phyloP scores from a whole-genome alignment of 2,113 vertebrate species.

The Austrofundulus limnaeus region DNA sequence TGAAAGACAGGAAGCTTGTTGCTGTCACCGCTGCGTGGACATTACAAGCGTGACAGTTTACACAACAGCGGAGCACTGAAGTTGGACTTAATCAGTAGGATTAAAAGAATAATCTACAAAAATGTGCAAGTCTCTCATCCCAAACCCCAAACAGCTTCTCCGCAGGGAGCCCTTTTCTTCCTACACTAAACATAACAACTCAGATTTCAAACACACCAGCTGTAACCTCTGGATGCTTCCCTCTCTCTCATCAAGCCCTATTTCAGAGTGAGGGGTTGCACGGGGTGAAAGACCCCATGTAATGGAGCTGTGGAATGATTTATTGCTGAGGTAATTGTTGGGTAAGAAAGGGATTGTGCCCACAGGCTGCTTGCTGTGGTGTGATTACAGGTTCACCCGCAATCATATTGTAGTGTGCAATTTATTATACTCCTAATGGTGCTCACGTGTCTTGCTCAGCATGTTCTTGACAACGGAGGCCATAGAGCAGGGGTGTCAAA shows the following conservation, averaged over 20 bases:
- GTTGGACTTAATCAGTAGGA: constrained; percentile 70
- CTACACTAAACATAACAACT: constrained; percentile 61
- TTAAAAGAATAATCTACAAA: constrained; percentile 71
- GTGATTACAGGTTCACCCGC: constrained; percentile 64
- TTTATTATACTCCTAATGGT: constrained; percentile 64
- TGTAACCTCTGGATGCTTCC: constrained; percentile 61
- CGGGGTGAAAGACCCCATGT: constrained; percentile 57
- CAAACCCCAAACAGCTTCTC: constrained; percentile 63
- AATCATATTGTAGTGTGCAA: constrained; percentile 53
- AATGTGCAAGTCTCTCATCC: constrained; percentile 58
- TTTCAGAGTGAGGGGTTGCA: constrained; percentile 40
- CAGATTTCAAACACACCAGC: constrained; percentile 72
- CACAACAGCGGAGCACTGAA: constrained; percentile 56
- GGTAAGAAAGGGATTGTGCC: constrained; percentile 51
- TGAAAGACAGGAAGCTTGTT: constrained; percentile 65
- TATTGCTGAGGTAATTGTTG: constrained; percentile 65
- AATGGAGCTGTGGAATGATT: constrained; percentile 71
- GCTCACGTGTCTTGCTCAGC: not conserved
- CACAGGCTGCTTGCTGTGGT: constrained; percentile 37
- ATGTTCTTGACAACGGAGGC: constrained; percentile 17
- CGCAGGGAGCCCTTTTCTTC: constrained; percentile 39
- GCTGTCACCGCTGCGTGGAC: constrained; percentile 46
- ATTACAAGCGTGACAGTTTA: constrained; percentile 60
- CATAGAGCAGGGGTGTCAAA: too few species aligned
- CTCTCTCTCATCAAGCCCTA: constrained; percentile 55